Evolutionary conservation across 2,797 vertebrate genomes (phyloP), one percentile per base, ranked within the genome.

Genomic region (Lacerta agilis): DNA sequence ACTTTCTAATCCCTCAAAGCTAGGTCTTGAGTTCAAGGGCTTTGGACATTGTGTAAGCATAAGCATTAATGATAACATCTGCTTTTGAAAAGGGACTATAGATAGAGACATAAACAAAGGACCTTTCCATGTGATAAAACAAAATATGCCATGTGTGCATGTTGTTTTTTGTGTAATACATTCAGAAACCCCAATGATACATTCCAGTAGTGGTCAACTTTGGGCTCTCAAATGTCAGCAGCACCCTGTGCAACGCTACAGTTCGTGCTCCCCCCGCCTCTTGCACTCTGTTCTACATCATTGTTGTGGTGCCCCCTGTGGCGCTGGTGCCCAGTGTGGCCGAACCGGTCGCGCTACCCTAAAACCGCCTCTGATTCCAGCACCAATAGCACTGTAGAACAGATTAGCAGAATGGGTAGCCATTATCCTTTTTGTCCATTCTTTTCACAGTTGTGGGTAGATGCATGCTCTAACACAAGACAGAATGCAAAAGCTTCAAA

Each of bases 21-120:
- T 83, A 33, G 43, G 69, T 83, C 69, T 83, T 55, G 82, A 55
- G 82, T 83, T 83, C 82, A 83, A 83, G 82, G 82, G 82, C 67
- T 83, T 83, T 83, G 43, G 66, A 72, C 36, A 33, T 73, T 73
- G 43, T n/a, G 5, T 83, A 55, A 83, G 69, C n/a, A 55, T 72
- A 55, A 83, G 67, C 20, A 36, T 71, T 83, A 72, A 72, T 25
- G 82, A 83, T 83, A 83, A 55, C 45, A 49, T 83, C 69, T 83
- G 67, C 69, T 55, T 83, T 83, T 83, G 82, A 73, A 83, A 45
- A 38, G 9, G n/a, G 45, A 36, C 43, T 36, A 8, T 23, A 64
- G 61, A 81, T 29, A 11, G 36, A 64, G 79, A 64, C 79, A 81
- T 49, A 20, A 83, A 83, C 10, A 29, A 41, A 45, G n/a, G 29